phyloP scores from a whole-genome alignment of 2,797 vertebrate genomes.

The Malacoctenus gilli region DNA sequence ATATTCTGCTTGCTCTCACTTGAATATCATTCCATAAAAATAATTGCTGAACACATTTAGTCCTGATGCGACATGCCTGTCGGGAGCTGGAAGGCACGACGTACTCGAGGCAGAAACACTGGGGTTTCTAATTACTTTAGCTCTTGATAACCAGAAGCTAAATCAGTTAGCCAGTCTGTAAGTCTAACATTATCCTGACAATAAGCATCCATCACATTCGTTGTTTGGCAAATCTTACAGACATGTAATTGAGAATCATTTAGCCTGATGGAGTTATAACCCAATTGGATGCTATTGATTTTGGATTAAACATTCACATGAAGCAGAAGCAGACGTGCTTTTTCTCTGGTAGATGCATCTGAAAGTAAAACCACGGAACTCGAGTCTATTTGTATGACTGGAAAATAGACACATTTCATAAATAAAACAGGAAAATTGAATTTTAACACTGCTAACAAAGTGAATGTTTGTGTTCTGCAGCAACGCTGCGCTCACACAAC shows the following conservation, averaged over 20 bases:
- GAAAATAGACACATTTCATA: too few relatives aligned
- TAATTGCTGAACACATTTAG: constrained; percentile 50
- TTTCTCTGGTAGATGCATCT: constrained; percentile 39
- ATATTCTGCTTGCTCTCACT: constrained; percentile 20
- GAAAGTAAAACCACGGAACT: constrained; percentile 56
- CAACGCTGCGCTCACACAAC: constrained; percentile 10
- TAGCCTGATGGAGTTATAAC: constrained; percentile 68
- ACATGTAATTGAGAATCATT: constrained; percentile 64
- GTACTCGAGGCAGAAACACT: constrained; percentile 30
- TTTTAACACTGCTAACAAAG: constrained; percentile 6
- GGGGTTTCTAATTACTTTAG: constrained; percentile 68
- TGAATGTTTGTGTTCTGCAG: neutral
- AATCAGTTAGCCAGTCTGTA: constrained; percentile 64
- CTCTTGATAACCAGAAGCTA: constrained; percentile 64
- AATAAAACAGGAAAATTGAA: constrained; percentile 2
- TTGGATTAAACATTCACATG: constrained; percentile 67
- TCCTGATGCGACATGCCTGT: constrained; percentile 13
- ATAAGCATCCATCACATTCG: constrained; percentile 68
- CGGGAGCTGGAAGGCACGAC: constrained; percentile 25
- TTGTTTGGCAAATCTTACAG: constrained; percentile 51
- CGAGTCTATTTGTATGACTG: constrained; percentile 20
- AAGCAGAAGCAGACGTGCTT: constrained; percentile 10
- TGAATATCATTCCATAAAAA: constrained; percentile 33
- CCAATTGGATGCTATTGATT: constrained; percentile 73
- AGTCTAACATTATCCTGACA: constrained; percentile 52